A percentile compares a stretch with the other conserved stretches of the same genome.
phyloP scores from a whole-genome alignment of 1,140 invertebrate species.

The Dreissena polymorpha region DNA sequence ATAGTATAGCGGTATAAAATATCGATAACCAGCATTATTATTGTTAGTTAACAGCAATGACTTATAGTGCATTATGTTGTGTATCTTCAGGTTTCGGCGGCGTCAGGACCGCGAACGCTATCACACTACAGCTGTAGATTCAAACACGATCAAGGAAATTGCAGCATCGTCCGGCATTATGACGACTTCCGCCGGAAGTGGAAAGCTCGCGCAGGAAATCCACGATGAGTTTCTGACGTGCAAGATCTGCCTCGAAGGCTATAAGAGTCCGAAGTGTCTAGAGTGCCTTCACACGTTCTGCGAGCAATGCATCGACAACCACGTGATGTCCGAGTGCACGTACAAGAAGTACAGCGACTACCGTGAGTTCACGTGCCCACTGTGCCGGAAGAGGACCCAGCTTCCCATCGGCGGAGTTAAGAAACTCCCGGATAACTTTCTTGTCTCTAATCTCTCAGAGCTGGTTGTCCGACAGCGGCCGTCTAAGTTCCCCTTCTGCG shows the following conservation, averaged over 20 bases:
- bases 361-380: conserved; percentile 80
- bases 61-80: too few species aligned
- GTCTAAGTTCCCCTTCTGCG: conserved; percentile 79
- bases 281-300: conserved; percentile 96
- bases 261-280: conserved; percentile 87
- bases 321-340: conserved; percentile 77
- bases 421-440: conserved; percentile 80
- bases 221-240: conserved; percentile 76
- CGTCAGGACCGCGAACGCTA: conserved; percentile 71
- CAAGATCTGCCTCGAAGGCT: conserved; percentile 79
- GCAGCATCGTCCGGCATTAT: conserved; percentile 44
- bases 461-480: conserved; percentile 76
- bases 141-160: conserved; percentile 61
- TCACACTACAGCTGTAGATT: conserved; percentile 71
- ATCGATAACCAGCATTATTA: too few species aligned
- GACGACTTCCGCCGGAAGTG: conserved; percentile 61
- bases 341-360: conserved; percentile 81
- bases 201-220: conserved; percentile 73
- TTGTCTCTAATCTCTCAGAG: conserved; percentile 79
- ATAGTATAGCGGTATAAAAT: too few species aligned
- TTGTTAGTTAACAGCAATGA: too few species aligned
- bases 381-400: conserved; percentile 80
- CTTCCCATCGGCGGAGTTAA: conserved; percentile 80
- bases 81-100: conserved; percentile 68
- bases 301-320: conserved; percentile 86